Base-by-base conservation (phyloP, 1,140 invertebrate genomes). In the Caenorhabditis brenneri region DNA sequence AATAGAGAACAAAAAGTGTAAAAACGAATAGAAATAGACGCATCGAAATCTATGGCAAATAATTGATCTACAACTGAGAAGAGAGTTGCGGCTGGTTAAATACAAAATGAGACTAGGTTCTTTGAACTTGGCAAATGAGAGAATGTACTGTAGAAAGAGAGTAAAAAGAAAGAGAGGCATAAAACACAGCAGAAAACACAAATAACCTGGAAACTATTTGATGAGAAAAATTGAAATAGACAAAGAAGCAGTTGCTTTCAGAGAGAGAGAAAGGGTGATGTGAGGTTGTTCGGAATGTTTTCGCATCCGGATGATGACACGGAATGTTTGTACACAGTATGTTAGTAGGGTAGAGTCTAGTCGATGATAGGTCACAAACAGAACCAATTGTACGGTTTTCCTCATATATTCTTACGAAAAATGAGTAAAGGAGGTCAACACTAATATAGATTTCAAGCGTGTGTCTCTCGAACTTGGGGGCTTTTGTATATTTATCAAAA, bases 111-210 rank as follows among this genome's bases (percentile, higher is more conserved):
- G 31, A 9, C 24, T 19, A 19, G 58, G 58, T 65, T 65, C 58
- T 65, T 65, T 65, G 58, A 6, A 33, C 58, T 65, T 33, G 58
- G 16, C 16, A 65, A 31, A 65, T 33, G 58, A 65, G 53, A 55
- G 19, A 55, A 5, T 29, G 24, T 24, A 1, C 5, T 16, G 5
- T n/a, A 9, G 2, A 19, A 19, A 65, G 58, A 65, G 58, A 65
- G 31, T 1, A 3, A 19, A n/a, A 19, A 65, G 31, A 65, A n/a
- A 65, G 19, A 36, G 16, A 16, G 19, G 31, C 31, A 65, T 9
- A 65, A 65, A 65, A 16, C 58, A 55, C 58, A 1, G 31, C 58
- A 65, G 31, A 65, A 65, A 65, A 15, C 31, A 65, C 58, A 65
- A 65, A 55, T 16, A 29, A 10, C 22, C 7, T 19, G 24, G 9